Percentiles rank a stretch among this genome's conserved stretches.
phyloP scores from a whole-genome alignment of 2,888 invertebrate species.

The Atethmia centrago region DNA sequence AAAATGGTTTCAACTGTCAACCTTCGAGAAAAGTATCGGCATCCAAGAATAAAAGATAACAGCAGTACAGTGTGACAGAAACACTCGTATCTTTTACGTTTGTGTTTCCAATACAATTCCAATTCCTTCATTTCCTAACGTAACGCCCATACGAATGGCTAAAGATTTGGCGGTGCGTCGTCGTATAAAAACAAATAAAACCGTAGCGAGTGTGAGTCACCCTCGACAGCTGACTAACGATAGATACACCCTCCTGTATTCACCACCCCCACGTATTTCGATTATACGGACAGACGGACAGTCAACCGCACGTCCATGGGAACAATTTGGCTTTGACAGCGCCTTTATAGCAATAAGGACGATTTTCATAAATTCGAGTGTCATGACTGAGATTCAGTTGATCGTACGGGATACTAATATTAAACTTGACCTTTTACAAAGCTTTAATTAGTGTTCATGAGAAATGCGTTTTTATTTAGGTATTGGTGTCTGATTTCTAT shows the following conservation, averaged over 20 bases:
- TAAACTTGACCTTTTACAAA: constrained; percentile 66
- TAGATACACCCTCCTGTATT: constrained; percentile 54
- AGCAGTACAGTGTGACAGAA: constrained; percentile 11
- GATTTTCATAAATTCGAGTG: not conserved
- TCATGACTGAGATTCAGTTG: no score
- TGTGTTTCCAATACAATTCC: constrained; percentile 48
- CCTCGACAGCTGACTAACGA: constrained; percentile 68
- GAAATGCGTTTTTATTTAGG: constrained; percentile 11
- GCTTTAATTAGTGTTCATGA: constrained; percentile 43
- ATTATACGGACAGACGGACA: constrained; percentile 44
- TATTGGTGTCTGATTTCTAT: constrained; percentile 1
- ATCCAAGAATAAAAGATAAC: constrained; percentile 31
- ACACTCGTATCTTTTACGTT: constrained; percentile 41
- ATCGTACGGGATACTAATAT: constrained; percentile 53
- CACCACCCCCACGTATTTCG: constrained; percentile 62
- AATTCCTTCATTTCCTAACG: constrained; percentile 52
- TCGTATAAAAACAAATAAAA: constrained; percentile 71
- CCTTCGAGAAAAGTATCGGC: constrained; percentile 29
- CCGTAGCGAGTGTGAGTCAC: constrained; percentile 63
- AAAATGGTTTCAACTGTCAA: not conserved
- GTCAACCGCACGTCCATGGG: constrained; percentile 1
- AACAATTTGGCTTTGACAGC: not conserved
- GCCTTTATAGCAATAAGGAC: not conserved
- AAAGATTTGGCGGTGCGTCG: constrained; percentile 63
- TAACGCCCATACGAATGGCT: constrained; percentile 56